A percentile compares a stretch with the other conserved stretches of the same genome.
These are phyloP conservation scores for Girardinus metallicus DNA, from an alignment of 2,797 vertebrate genomes.

Conservation along the genomic window DNA sequence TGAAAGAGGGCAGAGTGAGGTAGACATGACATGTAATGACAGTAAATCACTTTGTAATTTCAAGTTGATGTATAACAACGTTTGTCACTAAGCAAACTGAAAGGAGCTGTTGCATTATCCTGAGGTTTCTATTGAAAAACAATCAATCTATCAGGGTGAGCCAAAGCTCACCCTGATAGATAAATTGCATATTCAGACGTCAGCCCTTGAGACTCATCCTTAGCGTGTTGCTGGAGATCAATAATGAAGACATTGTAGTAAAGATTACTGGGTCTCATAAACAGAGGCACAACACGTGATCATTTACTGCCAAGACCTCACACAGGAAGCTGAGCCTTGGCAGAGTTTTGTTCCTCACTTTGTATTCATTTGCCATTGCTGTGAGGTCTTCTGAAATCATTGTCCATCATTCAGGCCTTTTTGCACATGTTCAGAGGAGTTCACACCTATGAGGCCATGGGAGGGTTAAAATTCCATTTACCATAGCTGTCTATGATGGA, in stretches of 20 bases:
- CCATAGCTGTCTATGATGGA: slow-evolving; percentile 65
- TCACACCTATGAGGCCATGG: slow-evolving; percentile 48
- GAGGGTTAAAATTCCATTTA: slow-evolving; percentile 75
- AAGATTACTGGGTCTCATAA: background rate
- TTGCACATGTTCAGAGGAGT: slow-evolving; percentile 47
- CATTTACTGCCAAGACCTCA: background rate
- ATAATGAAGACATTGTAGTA: background rate
- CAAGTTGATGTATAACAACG: background rate
- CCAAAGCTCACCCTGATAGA: background rate
- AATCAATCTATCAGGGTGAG: background rate
- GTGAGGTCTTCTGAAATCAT: slow-evolving; percentile 49
- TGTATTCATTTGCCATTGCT: slow-evolving; percentile 58
- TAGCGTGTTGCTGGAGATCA: background rate
- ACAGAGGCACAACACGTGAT: background rate
- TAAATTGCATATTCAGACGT: background rate
- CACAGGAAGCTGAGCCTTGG: slow-evolving; percentile 10
- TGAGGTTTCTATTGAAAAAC: background rate
- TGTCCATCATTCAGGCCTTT: slow-evolving; percentile 60
- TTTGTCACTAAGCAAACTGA: background rate
- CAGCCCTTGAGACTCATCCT: background rate
- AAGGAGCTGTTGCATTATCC: background rate
- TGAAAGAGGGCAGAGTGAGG: background rate
- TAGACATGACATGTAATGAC: background rate
- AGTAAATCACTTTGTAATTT: background rate
- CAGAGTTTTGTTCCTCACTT: slow-evolving; percentile 25